Conservation (phyloP, 2,113 vertebrate species). For the Thomomys bottae region DNA sequence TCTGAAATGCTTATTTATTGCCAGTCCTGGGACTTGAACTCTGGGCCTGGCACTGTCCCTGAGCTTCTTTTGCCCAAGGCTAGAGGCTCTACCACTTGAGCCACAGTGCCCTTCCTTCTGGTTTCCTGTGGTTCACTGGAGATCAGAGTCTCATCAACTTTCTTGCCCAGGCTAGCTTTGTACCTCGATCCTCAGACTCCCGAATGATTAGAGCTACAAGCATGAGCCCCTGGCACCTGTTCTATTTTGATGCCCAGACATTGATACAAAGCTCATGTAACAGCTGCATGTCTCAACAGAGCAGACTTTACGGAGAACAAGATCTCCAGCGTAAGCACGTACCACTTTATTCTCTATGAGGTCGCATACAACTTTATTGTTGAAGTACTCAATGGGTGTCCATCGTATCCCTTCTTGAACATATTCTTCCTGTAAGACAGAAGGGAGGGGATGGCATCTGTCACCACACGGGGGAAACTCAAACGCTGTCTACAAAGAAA, state of each 20-base stretch:
- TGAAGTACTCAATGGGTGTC: conserved; percentile 96
- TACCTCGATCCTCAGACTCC: too few species aligned
- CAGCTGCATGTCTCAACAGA: background rate
- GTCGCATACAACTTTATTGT: conserved; percentile 97
- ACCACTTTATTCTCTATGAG: conserved; percentile 98
- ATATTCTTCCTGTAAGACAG: conserved; percentile 91
- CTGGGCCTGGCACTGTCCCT: too few species aligned
- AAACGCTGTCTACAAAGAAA: background rate
- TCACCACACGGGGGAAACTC: background rate
- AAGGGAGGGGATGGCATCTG: conserved; percentile 38
- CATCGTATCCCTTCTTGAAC: conserved; percentile 96
- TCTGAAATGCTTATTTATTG: background rate
- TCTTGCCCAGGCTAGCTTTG: too few species aligned
- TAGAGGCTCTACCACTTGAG: too few species aligned
- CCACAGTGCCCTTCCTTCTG: too few species aligned
- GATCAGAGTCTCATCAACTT: too few species aligned
- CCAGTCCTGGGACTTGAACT: too few species aligned
- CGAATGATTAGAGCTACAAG: too few species aligned
- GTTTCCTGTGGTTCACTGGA: too few species aligned
- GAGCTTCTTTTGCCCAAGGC: too few species aligned
- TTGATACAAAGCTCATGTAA: background rate
- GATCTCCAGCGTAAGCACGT: conserved; percentile 68
- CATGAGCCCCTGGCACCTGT: too few species aligned
- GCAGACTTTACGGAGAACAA: background rate
- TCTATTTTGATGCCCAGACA: background rate